phyloP scores from a whole-genome alignment of 2,888 invertebrate species.

The Eurytoma californica region DNA sequence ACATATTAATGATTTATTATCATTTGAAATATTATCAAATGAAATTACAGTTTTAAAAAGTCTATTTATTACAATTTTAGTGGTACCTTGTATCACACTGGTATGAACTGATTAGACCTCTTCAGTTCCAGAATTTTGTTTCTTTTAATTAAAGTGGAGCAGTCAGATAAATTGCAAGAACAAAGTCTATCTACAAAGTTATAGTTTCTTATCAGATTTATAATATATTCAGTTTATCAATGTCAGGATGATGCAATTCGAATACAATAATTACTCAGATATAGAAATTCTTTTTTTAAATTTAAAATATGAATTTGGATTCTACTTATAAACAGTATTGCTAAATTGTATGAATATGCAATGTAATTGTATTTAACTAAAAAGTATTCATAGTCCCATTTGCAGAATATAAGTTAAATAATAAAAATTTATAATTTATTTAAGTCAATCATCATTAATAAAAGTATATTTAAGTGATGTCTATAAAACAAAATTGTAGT shows the following conservation, averaged over 20 bases:
- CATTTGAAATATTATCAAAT: slow-evolving; percentile 26
- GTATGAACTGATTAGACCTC: slow-evolving; percentile 27
- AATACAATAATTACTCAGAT: background rate
- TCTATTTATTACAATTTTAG: background rate
- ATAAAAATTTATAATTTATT: too few relatives aligned
- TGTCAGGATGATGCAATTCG: slow-evolving; percentile 5
- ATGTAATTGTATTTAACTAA: too few relatives aligned
- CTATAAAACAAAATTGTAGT: too few relatives aligned
- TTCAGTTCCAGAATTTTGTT: slow-evolving; percentile 9
- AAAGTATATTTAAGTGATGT: too few relatives aligned
- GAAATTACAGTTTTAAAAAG: slow-evolving; percentile 3
- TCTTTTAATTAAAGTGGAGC: slow-evolving; percentile 31
- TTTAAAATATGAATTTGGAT: too few relatives aligned
- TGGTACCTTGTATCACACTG: slow-evolving; percentile 8
- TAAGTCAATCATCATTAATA: too few relatives aligned
- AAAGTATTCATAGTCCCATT: too few relatives aligned
- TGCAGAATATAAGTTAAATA: too few relatives aligned
- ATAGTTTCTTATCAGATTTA: slow-evolving; percentile 31
- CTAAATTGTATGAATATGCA: too few relatives aligned
- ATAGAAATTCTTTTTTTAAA: too few relatives aligned
- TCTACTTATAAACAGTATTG: too few relatives aligned
- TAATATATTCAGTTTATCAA: slow-evolving; percentile 14
- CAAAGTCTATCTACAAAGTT: slow-evolving; percentile 23
- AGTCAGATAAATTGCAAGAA: slow-evolving; percentile 27
- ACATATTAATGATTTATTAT: slow-evolving; percentile 42